Conservation (phyloP, 2,888 invertebrate genomes). For the Sphecodes monilicornis region DNA sequence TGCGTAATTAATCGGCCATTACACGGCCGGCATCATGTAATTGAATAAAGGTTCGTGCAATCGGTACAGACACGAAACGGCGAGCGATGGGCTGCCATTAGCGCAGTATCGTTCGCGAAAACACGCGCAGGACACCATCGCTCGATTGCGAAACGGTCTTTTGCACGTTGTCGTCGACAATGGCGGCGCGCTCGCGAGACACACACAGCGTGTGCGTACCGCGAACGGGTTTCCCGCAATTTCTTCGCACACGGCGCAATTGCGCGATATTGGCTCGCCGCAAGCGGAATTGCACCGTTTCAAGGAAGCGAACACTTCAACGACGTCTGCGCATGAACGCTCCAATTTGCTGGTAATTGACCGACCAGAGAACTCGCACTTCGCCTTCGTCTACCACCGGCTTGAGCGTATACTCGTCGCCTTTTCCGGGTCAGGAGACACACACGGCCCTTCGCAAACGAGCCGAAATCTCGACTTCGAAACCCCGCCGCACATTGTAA, state of each 20-base stretch:
- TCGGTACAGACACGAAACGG: not conserved
- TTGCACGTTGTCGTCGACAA: constrained; percentile 1
- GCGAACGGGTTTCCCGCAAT: constrained; percentile 52
- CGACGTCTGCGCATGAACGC: constrained; percentile 46
- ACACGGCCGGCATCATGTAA: not conserved
- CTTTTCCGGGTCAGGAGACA: constrained; percentile 50
- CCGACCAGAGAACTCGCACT: constrained; percentile 39
- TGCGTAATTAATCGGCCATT: constrained; percentile 28
- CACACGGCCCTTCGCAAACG: constrained; percentile 9
- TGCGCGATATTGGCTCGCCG: constrained; percentile 66
- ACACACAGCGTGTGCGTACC: constrained; percentile 7
- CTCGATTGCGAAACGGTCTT: constrained; percentile 1
- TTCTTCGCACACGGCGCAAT: constrained; percentile 57
- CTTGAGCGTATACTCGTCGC: not conserved
- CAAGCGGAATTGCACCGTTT: constrained; percentile 68
- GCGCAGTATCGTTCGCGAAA: constrained; percentile 25
- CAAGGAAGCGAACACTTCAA: constrained; percentile 66
- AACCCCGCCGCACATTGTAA: not conserved
- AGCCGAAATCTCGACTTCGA: constrained; percentile 28
- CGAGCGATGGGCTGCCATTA: constrained; percentile 15
- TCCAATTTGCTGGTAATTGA: constrained; percentile 67
- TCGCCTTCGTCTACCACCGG: constrained; percentile 35
- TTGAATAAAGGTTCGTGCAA: constrained; percentile 19
- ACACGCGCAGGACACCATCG: constrained; percentile 20
- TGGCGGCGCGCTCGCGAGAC: not conserved